phyloP scores from a whole-genome alignment of 2,113 vertebrate species.

The Sapayoa aenigma region DNA sequence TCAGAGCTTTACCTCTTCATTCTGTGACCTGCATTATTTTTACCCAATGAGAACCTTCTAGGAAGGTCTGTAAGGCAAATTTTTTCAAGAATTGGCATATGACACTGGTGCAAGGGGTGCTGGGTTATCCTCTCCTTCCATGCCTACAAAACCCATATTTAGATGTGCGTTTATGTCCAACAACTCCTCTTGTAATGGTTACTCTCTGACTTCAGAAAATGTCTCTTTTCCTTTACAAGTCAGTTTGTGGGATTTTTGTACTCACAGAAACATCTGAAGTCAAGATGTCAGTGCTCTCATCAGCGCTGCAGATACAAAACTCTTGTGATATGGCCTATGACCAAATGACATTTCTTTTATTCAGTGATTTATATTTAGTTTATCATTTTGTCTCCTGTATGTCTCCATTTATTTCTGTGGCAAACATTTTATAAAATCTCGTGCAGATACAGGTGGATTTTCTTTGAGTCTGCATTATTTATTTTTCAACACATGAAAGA shows the following conservation, averaged over 20 bases:
- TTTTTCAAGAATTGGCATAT: not conserved
- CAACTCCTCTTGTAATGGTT: not conserved
- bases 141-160: not conserved
- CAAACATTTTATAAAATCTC: not conserved
- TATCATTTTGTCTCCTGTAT: not conserved
- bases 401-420: not conserved
- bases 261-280: not conserved
- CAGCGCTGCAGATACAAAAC: not conserved
- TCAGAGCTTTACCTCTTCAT: not conserved
- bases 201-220: not conserved
- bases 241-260: not conserved
- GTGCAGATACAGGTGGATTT: not conserved
- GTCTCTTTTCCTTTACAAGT: not conserved
- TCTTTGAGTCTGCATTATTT: not conserved
- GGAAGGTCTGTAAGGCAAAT: not conserved
- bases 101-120: rapidly evolving
- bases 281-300: not conserved
- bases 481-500: not conserved
- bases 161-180: not conserved
- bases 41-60: not conserved
- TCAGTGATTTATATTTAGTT: not conserved
- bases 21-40: not conserved
- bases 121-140: not conserved
- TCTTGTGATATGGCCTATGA: not conserved
- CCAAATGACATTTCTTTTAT: not conserved